Evolutionary conservation across 2,797 vertebrate species (phyloP).

Genomic region (Bucorvus abyssinicus): DNA sequence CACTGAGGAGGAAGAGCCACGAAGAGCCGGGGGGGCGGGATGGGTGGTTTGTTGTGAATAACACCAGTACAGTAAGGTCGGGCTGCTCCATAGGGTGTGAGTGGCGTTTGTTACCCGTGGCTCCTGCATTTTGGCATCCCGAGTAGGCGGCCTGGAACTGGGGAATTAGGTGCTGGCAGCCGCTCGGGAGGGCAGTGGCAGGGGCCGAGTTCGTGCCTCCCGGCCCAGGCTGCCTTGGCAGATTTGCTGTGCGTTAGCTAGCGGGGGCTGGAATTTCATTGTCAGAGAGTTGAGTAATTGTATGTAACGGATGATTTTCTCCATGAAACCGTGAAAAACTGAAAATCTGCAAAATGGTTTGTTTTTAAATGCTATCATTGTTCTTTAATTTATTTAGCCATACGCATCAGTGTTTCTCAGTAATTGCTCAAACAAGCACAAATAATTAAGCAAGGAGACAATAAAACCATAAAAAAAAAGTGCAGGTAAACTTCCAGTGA

Average conservation of each 20-base stretch:
- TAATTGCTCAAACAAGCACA: slow-evolving; percentile 30
- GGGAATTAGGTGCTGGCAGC: not conserved
- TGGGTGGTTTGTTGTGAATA: not conserved
- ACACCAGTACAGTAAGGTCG: not conserved
- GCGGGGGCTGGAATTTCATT: not conserved
- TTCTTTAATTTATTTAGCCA: slow-evolving; percentile 51
- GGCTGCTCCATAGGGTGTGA: not conserved
- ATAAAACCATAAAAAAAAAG: not conserved
- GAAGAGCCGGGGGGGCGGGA: fast-evolving
- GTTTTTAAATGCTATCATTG: slow-evolving; percentile 12
- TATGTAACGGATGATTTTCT: not conserved
- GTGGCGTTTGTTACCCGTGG: not conserved
- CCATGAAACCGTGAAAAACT: slow-evolving; percentile 12
- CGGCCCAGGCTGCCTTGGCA: not conserved
- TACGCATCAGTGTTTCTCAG: not conserved
- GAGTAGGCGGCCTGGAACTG: not conserved
- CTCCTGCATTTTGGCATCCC: not conserved
- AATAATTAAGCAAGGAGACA: slow-evolving; percentile 18
- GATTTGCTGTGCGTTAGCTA: not conserved
- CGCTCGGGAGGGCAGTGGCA: not conserved
- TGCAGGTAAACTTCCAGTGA: not conserved
- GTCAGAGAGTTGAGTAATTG: not conserved
- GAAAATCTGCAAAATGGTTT: not conserved
- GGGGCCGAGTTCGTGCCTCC: not conserved
- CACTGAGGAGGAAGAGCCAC: not conserved